phyloP scores from a whole-genome alignment of 2,888 invertebrate species.

The Sialis fuliginosa region DNA sequence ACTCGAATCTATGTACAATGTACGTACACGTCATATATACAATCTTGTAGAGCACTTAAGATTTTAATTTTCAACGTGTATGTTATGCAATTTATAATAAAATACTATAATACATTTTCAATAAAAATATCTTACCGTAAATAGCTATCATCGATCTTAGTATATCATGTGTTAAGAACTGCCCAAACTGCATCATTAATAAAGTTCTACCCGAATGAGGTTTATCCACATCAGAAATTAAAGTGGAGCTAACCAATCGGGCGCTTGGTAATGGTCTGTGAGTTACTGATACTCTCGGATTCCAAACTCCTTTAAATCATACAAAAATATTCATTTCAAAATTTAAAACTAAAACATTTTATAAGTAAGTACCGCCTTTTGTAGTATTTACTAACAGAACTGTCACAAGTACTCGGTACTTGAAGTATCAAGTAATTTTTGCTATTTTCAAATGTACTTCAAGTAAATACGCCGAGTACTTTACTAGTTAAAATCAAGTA shows the following conservation, averaged over 20 bases:
- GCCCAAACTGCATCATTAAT: conserved; percentile 63
- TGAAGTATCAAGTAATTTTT: too few relatives aligned
- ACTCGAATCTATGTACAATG: background rate
- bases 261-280: conserved; percentile 43
- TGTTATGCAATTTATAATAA: background rate
- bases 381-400: background rate
- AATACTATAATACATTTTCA: background rate
- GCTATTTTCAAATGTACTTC: too few relatives aligned
- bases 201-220: conserved; percentile 44
- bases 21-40: background rate
- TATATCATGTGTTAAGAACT: conserved; percentile 60
- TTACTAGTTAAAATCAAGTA: too few relatives aligned
- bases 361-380: background rate
- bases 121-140: conserved; percentile 31
- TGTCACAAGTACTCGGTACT: too few relatives aligned
- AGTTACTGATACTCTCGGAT: conserved; percentile 32
- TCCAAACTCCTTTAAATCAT: conserved; percentile 38
- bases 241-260: conserved; percentile 41
- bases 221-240: conserved; percentile 39
- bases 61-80: background rate
- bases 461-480: too few relatives aligned
- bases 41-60: background rate
- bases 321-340: conserved; percentile 17
- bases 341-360: background rate
- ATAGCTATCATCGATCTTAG: conserved; percentile 51